Evolutionary conservation across 2,113 vertebrate species (phyloP).

Genomic region (Nematolebias whitei): DNA sequence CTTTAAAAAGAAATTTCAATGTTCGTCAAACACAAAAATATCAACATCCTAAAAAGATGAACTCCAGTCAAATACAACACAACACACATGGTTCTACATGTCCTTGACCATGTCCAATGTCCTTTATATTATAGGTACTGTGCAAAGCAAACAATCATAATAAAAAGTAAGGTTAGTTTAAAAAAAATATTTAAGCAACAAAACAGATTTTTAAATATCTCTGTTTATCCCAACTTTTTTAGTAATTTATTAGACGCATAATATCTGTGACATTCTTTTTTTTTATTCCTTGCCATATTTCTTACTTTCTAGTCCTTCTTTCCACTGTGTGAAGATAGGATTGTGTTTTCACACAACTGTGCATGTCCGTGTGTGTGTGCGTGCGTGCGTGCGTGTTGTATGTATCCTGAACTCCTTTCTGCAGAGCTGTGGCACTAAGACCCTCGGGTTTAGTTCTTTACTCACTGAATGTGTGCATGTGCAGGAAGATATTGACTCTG

Average conservation of each 20-base stretch:
- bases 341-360: constrained; percentile 79
- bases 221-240: not conserved
- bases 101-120: too few species aligned
- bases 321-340: constrained; percentile 2
- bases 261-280: not conserved
- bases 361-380: constrained; percentile 57
- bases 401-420: constrained; percentile 82
- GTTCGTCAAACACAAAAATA: too few species aligned
- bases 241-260: not conserved
- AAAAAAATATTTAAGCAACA: too few species aligned
- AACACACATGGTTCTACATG: too few species aligned
- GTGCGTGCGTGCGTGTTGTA: constrained; percentile 55
- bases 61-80: too few species aligned
- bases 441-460: constrained; percentile 86
- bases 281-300: not conserved
- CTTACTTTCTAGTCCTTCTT: constrained; percentile 11
- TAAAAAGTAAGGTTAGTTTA: too few species aligned
- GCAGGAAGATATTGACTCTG: constrained; percentile 85
- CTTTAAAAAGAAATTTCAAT: not conserved
- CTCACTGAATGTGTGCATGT: constrained; percentile 64
- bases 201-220: too few species aligned
- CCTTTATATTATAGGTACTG: too few species aligned
- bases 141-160: too few species aligned
- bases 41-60: too few species aligned
- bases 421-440: constrained; percentile 87